Evolutionary conservation across 2,888 invertebrate genomes (phyloP).

Genomic region (Rapana venosa): DNA sequence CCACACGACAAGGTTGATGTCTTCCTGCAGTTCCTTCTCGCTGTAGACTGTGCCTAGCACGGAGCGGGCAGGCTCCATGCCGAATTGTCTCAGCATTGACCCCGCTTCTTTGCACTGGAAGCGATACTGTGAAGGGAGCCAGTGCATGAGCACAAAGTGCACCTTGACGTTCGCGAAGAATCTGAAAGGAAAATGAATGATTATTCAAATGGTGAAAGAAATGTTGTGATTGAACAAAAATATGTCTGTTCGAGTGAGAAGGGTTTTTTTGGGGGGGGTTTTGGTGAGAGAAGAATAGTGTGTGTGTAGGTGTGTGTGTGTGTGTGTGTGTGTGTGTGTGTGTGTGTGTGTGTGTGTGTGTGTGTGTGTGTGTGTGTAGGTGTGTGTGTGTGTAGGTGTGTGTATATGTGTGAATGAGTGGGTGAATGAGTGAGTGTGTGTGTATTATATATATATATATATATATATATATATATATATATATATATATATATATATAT

Average conservation of each 20-base stretch:
- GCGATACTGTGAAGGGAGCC: conserved; percentile 41
- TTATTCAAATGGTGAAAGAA: background rate
- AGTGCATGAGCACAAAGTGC: conserved; percentile 55
- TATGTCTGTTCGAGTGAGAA: no score
- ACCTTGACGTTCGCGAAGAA: conserved; percentile 52
- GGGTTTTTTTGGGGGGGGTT: no score
- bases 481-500: background rate
- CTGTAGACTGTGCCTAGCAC: background rate
- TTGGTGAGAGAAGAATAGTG: no score
- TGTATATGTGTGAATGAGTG: background rate
- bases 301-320: conserved; percentile 11
- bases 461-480: background rate
- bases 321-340: background rate
- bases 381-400: no score
- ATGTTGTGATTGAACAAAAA: background rate
- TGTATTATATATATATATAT: background rate
- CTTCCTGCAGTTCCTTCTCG: background rate
- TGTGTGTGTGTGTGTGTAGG: no score
- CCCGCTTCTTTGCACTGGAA: background rate
- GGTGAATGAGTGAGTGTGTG: background rate
- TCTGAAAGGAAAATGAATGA: background rate
- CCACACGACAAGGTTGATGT: background rate
- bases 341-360: no score
- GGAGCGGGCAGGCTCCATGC: background rate
- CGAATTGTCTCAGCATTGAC: background rate